Base-by-base conservation (phyloP, 2,888 invertebrate genomes). In the Didymodactylos carnosus region DNA sequence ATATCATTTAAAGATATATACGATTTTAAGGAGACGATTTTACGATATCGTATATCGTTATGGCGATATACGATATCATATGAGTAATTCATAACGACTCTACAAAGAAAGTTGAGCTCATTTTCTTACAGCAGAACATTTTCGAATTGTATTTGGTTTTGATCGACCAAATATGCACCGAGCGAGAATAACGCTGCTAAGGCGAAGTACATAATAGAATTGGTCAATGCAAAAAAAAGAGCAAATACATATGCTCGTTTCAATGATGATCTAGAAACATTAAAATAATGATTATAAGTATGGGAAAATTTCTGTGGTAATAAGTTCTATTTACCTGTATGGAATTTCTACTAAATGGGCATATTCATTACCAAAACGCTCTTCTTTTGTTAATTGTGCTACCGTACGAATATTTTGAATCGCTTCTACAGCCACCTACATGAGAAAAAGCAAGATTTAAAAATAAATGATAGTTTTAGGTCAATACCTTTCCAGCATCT, bases 401-500 rank as follows among this genome's bases (percentile, higher is more conserved):
- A 74, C 74, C n/a, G 74, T 74, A 71, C 74, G 40, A 8, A 74
- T 71, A 46, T 74, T 74, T 8, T 53, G 39, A 13, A 74, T 74
- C 10, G 71, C 41, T 71, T 74, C 71, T 27, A 69, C 62, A 16
- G 62, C 53, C 29, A 74, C 40, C 74, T 74, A 23, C 10, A 11
- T 5, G 23, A 53, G 5, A 41, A 62, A 72, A 23, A 27, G 29
- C 25, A 27, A 39, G 11, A 27, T 29, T 29, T 19, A 27, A 10
- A 72, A 49, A 14, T 23, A 0, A 6, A 39, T 39, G 53, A n/a
- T 14, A 16, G n/a, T n/a, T n/a, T n/a, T n/a, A n/a, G n/a, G n/a
- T n/a, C n/a, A n/a, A n/a, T 23, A 70, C 70, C 27, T 71, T 73
- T 41, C 71, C 73, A 53, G 53, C 73, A 27, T 73, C 49, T 71